Base-by-base conservation (phyloP, 2,113 vertebrate genomes). In the Xenopus tropicalis region DNA sequence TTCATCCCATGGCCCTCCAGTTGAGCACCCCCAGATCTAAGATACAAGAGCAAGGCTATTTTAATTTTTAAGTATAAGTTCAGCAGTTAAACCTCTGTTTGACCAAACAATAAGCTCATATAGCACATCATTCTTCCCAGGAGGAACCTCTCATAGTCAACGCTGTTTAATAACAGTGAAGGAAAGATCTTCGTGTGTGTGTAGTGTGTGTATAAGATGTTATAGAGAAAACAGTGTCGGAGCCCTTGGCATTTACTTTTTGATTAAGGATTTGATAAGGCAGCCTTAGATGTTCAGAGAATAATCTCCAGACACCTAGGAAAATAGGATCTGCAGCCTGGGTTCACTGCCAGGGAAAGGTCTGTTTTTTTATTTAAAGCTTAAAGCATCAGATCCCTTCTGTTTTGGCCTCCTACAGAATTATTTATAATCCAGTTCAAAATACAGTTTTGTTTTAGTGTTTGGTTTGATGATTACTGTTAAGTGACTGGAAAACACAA, bases 401-500 rank as follows among this genome's bases (percentile, higher is more conserved):
- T 21, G n/a, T 66, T n/a, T 22, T 11, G n/a, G 12, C 66, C 37
- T 22, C 22, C 4, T 23, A 10, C 54, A 56, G 37, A 23, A 73
- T 20, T 23, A 58, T 43, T 12, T 14, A 9, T 68, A 12, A 42
- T 29, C 54, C 19, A 22, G 48, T 9, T 66, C 52, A 11, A 43
- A 58, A 72, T 72, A 72, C 56, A 20, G 11, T 48, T 66, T 23
- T 59, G 20, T 12, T 59, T 22, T 59, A 10, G 22, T 59, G 21
- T 59, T 59, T 66, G 44, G 21, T 21, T 48, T 48, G 44, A 66
- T 42, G 64, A 43, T 66, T 22, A 48, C 64, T 48, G 43, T 11
- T 23, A 51, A 65, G 17, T 46, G 66, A 54, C 4, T 25, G 25
- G 42, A 65, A 3, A 20, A 77, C 64, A 79, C 77, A 80, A 25